Base-by-base conservation (phyloP, 1,140 invertebrate genomes). In the Mycetomoellerius zeteki region DNA sequence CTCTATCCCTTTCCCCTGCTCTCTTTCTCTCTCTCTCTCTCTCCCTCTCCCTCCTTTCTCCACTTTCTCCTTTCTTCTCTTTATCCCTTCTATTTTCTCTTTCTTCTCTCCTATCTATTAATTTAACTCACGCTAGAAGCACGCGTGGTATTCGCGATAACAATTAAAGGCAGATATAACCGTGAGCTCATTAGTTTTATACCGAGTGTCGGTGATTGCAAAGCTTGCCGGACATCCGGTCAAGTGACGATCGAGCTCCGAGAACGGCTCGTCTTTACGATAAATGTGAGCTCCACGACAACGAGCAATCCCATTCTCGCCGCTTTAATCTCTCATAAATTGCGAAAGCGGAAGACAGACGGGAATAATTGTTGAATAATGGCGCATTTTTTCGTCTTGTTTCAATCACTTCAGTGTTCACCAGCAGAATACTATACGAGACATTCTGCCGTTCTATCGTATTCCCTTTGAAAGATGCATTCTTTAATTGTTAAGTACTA, bases 141-240 rank as follows among this genome's bases (percentile, higher is more conserved):
- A 43, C 47, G 14, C 64, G 8, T 30, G 24, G 30, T 21, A 56
- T 6, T 81, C 77, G 30, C n/a, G 64, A 71, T 81, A 71, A 56
- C 62, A 81, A 71, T 81, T 81, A 81, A 81, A 71, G 8, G 30
- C 47, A 37, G 47, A 81, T 81, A 81, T 81, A 81, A 81, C 37
- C 7, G 14, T 3, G 50, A 30, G 16, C 56, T 16, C 33, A 16
- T 37, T 10, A n/a, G n/a, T 43, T 43, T 43, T 76, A 73, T 33
- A 75, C 7, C 24, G n/a, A 33, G 3, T 58, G 30, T 7, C 30
- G 16, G 75, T 62, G 58, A 47, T 64, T 47, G 58, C 43, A 4
- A 78, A 30, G 47, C 21, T 24, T 10, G 30, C 4, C 64, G 30
- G n/a, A 21, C 14, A 69, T 81, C 47, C 64, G 30, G 12, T 14